These are phyloP conservation scores for Hydriomena furcata DNA, from an alignment of 2,888 invertebrate species.

Conservation along the genomic window DNA sequence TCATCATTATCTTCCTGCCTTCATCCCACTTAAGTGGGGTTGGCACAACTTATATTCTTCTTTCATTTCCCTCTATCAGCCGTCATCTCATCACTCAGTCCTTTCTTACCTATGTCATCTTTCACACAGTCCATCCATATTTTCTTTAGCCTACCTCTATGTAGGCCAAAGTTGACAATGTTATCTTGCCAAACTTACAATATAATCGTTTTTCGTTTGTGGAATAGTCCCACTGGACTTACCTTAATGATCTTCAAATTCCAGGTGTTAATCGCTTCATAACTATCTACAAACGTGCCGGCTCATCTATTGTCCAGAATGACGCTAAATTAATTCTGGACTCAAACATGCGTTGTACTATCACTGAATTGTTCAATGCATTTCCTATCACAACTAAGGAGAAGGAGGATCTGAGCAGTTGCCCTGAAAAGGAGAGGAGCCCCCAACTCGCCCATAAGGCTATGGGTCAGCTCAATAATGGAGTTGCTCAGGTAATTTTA, in stretches of 20 bases:
- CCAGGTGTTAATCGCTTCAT: conserved; percentile 86
- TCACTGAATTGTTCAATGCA: conserved; percentile 84
- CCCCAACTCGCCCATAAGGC: conserved; percentile 82
- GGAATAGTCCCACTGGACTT: too few species aligned
- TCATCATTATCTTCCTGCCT: too few species aligned
- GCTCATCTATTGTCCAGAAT: conserved; percentile 86
- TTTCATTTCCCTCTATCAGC: too few species aligned
- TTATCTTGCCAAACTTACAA: too few species aligned
- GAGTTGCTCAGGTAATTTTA: conserved; percentile 83
- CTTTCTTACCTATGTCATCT: too few species aligned
- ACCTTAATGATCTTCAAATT: conserved; percentile 17
- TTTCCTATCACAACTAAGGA: conserved; percentile 88
- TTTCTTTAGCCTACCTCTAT: too few species aligned
- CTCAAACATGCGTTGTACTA: conserved; percentile 85
- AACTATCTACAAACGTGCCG: conserved; percentile 88
- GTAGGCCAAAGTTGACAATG: too few species aligned
- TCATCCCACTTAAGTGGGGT: too few species aligned
- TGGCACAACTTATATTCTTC: too few species aligned
- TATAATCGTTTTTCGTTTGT: too few species aligned
- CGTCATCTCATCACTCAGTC: too few species aligned
- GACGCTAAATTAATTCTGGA: conserved; percentile 86
- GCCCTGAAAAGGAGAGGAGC: conserved; percentile 86
- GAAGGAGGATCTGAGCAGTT: conserved; percentile 87
- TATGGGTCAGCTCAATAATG: conserved; percentile 86
- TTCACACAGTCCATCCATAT: too few species aligned